Evolutionary conservation across 2,888 invertebrate genomes (phyloP), one percentile per base, ranked within the genome.

Genomic region (Scrobipalpa atriplicella): DNA sequence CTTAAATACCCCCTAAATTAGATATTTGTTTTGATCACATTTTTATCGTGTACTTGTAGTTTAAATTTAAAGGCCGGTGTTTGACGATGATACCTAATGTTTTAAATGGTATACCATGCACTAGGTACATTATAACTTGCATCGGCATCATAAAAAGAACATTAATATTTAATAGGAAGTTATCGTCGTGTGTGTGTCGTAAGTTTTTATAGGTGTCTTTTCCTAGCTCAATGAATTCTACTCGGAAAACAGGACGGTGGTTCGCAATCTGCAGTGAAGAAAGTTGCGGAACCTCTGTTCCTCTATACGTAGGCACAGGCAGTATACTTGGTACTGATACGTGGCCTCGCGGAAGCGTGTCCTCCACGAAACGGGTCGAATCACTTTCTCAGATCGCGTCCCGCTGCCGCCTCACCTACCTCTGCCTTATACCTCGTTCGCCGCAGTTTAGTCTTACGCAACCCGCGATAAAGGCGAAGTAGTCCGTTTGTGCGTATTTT

Each of bases 341-440:
- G 51, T 13, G 64, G 69, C 70, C 56, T 75, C 68, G 68, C 79
- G 79, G 80, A 81, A 81, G 79, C 79, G 73, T 77, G 78, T 78
- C 79, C 78, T 72, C 72, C 66, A 69, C 67, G 69, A 81, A 83
- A 85, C 85, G 73, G 82, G 83, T 83, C 81, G 81, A 79, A 79
- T 80, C 67, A 78, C 82, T 83, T 83, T 84, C 82, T 81, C 82
- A 76, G 64, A 69, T 71, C 75, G 72, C 74, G 76, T 81, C 78
- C 78, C 77, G 76, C 78, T 75, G 79, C 79, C 79, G 81, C 81
- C 74, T 73, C 72, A 73, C 72, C 47, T 47, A 47, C 47, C 47
- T 47, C 47, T 10, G 16, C 47, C 16, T n/a, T n/a, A 16, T 16
- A 47, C 47, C n/a, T 47, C 47, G 47, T 16, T 74, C 73, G 78